Evolutionary conservation across 2,113 vertebrate species (phyloP).

Genomic region (Albula glossodonta): DNA sequence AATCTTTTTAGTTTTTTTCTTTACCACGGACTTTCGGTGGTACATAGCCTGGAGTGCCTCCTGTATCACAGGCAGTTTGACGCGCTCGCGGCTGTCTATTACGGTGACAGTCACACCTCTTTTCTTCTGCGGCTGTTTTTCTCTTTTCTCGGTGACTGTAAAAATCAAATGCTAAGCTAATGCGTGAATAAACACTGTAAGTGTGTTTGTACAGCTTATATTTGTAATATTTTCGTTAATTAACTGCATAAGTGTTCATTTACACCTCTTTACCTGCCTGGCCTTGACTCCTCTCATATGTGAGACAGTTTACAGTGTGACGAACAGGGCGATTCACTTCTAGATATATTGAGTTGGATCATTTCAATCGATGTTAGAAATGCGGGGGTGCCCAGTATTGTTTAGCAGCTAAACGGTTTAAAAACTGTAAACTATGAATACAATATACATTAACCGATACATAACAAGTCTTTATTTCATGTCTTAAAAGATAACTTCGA

Average conservation of each 20-base stretch:
- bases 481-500: neutral
- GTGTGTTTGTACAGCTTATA: too few relatives aligned
- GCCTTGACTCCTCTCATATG: neutral
- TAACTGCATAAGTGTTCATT: neutral
- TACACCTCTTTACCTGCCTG: neutral
- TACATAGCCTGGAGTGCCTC: slow-evolving; percentile 75
- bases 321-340: neutral
- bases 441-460: neutral
- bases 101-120: slow-evolving; percentile 42
- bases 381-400: slow-evolving; percentile 17
- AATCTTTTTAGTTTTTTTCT: slow-evolving; percentile 80
- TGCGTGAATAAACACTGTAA: neutral
- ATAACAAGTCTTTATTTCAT: neutral
- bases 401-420: neutral
- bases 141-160: neutral
- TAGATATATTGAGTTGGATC: slow-evolving; percentile 33
- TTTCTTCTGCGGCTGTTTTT: slow-evolving; percentile 9
- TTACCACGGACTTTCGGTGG: slow-evolving; percentile 75
- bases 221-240: neutral
- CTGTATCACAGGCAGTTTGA: slow-evolving; percentile 71
- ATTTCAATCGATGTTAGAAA: neutral
- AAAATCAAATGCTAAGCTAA: neutral
- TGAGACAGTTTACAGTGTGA: slow-evolving; percentile 25
- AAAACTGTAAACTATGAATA: neutral
- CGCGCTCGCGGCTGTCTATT: slow-evolving; percentile 39